Evolutionary conservation across 2,797 vertebrate genomes (phyloP).

Genomic region (Gorsachius magnificus): DNA sequence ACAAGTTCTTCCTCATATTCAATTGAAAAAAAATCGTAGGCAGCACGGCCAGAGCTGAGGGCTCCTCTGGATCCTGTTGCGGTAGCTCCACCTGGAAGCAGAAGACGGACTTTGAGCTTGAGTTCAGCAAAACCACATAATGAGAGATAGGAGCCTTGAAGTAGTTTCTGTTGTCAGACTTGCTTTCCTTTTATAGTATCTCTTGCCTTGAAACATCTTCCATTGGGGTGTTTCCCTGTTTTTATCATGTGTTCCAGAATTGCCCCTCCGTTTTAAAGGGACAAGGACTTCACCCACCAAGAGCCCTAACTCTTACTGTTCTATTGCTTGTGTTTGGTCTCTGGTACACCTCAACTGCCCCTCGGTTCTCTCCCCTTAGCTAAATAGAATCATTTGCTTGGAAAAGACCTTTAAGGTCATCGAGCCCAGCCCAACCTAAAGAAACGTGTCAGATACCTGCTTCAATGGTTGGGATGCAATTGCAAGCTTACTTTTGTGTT

Average conservation of each 20-base stretch:
- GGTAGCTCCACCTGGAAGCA: not conserved
- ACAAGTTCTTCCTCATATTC: no score
- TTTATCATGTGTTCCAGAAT: not conserved
- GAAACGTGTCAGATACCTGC: fast-evolving
- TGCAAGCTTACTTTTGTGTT: not conserved
- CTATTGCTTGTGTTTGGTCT: not conserved
- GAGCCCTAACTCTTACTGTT: not conserved
- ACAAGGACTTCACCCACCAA: not conserved
- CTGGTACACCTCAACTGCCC: not conserved
- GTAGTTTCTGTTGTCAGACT: not conserved
- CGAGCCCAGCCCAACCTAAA: no score
- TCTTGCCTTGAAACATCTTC: not conserved
- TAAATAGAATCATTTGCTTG: no score
- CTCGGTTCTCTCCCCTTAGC: not conserved
- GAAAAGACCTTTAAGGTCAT: no score
- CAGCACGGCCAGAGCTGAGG: not conserved
- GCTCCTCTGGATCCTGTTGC: not conserved
- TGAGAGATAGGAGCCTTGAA: not conserved
- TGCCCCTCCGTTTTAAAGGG: not conserved
- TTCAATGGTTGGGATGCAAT: not conserved
- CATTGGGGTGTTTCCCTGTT: not conserved
- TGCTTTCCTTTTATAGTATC: not conserved
- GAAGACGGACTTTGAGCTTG: not conserved
- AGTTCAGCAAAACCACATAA: not conserved
- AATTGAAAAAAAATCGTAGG: not conserved